Percentiles rank a stretch among this genome's conserved stretches.
phyloP scores from a whole-genome alignment of 2,113 vertebrate species.

The Proteles cristata region DNA sequence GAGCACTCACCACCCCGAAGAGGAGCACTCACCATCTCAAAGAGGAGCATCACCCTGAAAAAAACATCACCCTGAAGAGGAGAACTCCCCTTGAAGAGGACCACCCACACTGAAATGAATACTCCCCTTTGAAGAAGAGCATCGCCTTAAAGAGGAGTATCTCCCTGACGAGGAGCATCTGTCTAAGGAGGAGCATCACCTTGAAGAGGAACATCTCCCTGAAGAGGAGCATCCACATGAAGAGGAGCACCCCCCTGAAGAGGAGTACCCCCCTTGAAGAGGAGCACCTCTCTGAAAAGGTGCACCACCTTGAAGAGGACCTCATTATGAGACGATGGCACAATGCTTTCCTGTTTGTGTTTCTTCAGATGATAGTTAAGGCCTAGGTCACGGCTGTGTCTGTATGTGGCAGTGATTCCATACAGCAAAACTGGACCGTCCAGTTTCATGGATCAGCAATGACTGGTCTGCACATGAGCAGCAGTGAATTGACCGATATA shows the following conservation, averaged over 20 bases:
- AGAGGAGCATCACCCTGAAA: background rate
- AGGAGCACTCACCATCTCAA: background rate
- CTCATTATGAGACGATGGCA: background rate
- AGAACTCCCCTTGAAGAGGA: background rate
- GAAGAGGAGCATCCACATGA: background rate
- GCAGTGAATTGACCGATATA: too few relatives aligned
- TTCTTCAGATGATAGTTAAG: too few relatives aligned
- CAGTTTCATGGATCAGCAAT: rapidly evolving
- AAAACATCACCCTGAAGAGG: background rate
- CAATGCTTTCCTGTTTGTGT: background rate
- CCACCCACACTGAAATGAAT: background rate
- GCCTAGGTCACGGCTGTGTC: background rate
- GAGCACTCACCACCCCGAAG: background rate
- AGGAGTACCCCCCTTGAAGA: background rate
- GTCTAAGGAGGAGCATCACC: too few relatives aligned
- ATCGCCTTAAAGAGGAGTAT: background rate
- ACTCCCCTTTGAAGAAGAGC: background rate
- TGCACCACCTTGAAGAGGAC: background rate
- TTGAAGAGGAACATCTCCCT: background rate
- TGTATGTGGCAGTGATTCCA: rapidly evolving
- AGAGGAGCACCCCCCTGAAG: background rate
- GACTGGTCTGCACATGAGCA: background rate
- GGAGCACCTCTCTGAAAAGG: background rate
- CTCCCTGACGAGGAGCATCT: background rate
- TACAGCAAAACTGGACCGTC: too few relatives aligned